phyloP scores from a whole-genome alignment of 2,888 invertebrate species.

The Arctia plantaginis region DNA sequence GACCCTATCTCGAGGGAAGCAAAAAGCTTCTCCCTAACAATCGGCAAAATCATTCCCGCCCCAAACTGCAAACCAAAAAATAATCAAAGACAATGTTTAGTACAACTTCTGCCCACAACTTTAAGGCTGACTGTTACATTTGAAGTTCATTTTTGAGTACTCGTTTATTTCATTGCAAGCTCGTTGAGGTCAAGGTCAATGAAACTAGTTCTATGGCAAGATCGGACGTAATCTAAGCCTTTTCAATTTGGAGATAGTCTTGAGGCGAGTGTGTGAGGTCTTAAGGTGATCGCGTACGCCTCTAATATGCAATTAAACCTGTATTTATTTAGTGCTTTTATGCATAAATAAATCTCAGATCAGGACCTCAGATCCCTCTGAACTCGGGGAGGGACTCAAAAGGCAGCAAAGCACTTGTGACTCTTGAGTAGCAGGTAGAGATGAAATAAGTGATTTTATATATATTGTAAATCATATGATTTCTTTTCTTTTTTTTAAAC shows the following conservation, averaged over 20 bases:
- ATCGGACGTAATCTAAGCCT: background rate
- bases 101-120: background rate
- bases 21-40: too few relatives aligned
- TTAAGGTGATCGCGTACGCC: background rate
- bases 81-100: background rate
- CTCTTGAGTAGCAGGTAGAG: too few relatives aligned
- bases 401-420: too few relatives aligned
- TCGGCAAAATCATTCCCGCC: too few relatives aligned
- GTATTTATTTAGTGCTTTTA: background rate
- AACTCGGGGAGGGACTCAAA: too few relatives aligned
- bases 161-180: conserved; percentile 5
- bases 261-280: background rate
- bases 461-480: too few relatives aligned
- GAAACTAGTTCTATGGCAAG: background rate
- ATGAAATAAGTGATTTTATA: too few relatives aligned
- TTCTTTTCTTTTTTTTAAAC: too few relatives aligned
- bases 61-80: background rate
- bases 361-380: too few relatives aligned
- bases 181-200: conserved; percentile 14
- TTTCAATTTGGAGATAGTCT: background rate
- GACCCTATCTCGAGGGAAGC: too few relatives aligned
- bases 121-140: background rate
- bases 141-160: conserved; percentile 14
- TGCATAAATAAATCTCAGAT: too few relatives aligned
- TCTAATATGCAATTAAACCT: background rate